Evolutionary conservation across 2,113 vertebrate genomes (phyloP), one percentile per base, ranked within the genome.

Genomic region (Pygoscelis antarcticus): DNA sequence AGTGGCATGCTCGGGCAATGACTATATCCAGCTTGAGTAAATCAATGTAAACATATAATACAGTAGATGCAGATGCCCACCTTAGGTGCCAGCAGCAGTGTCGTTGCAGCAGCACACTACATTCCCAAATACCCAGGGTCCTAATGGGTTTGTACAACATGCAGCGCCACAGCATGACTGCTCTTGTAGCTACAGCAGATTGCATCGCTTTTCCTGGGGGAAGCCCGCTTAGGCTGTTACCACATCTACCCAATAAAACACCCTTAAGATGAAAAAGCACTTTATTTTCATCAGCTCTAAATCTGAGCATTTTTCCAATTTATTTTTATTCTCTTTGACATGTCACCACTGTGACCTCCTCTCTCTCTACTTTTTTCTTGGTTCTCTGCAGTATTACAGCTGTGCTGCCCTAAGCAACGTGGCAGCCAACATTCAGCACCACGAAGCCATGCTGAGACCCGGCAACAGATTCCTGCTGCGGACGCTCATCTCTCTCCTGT

Each of bases 321-420:
- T 65, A 20, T 47, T 93, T 96, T 62, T 57, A 7, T 57, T 84
- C n/a, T 72, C 18, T 84, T 94, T 26, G 78, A 18, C 1, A 4
- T 7, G 18, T 70, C 79, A 74, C 21, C 32, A 65, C 15, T 38
- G 11, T 66, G 42, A 85, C 38, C 47, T 68, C 40, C 32, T 78
- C 61, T 62, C 49, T 71, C 22, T n/a, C 32, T 58, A 2, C 4
- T n/a, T 79, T 47, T 80, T 60, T 36, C 40, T 83, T 21, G 91
- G 17, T 66, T 89, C 62, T 81, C 79, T 54, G 44, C 97, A 99
- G 98, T 99, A 98, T 87, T 98, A 98, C 94, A 99, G 98, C 95
- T 99, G 99, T 96, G 96, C 97, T 58, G 98, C 99, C 72, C 94
- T 99, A 46, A 98, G 98, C 87, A 98, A 98, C 2, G n/a, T 99